Evolutionary conservation across 1,140 invertebrate species (phyloP), one percentile per base, ranked within the genome.

Genomic region (Nasonia vitripennis): DNA sequence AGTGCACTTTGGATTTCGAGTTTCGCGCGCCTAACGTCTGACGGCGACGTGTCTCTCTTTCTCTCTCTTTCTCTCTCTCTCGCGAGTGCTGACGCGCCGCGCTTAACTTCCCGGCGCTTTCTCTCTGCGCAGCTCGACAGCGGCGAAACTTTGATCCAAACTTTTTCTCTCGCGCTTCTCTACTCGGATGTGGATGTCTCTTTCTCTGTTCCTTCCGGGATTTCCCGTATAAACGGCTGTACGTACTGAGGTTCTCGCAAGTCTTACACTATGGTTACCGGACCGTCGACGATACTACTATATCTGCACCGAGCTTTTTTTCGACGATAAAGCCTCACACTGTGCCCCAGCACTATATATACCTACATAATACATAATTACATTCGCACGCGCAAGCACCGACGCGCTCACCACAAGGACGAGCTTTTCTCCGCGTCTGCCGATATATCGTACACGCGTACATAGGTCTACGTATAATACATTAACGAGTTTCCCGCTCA

Each of bases 81-180:
- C 34, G 34, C 73, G 31, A 89, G 82, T 87, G 41, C 41, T 45
- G 88, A 89, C 88, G 87, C 20, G 17, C 0, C 55, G 87, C 87
- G 87, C 89, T 90, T 90, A 90, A 91, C 90, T 91, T 91, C 88
- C 90, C 87, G 87, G 87, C 87, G 12, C 17, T 14, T 2, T 14
- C 4, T 12, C 55, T 20, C 55, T 2, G 20, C 87, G 20, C 87
- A 87, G 34, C 34, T 5, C 87, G 48, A 17, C 73, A 87, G 87
- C 17, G 20, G 7, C 14, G 55, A 88, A 91, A 91, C 89, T 91
- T 91, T 89, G 88, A 91, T 90, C 86, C 87, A 86, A 91, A 91
- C 89, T 90, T 91, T 90, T 78, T 83, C 67, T 48, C 55, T 12
- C 6, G 68, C 5, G 51, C 45, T n/a, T 62, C 27, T 55, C 74